A percentile compares a stretch with the other conserved stretches of the same genome.
Conservation (phyloP, 2,113 vertebrate species). For the Seriola aureovittata region DNA sequence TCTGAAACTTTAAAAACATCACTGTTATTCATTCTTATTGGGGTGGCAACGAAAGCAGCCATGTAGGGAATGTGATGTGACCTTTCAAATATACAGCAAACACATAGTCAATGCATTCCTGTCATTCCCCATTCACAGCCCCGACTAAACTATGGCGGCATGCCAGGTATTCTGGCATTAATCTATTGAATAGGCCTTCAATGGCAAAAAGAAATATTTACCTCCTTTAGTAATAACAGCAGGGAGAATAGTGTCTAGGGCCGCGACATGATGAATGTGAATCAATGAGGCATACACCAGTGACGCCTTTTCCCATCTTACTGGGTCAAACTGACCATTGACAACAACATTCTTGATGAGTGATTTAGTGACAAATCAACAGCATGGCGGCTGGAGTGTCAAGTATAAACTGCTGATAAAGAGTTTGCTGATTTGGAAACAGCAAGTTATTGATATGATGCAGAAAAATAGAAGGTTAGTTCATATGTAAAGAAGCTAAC, state of each 20-base stretch:
- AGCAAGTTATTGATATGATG: constrained; percentile 8
- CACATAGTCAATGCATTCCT: constrained; percentile 78
- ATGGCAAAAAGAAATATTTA: constrained; percentile 80
- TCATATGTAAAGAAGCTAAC: neutral
- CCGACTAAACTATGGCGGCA: constrained; percentile 56
- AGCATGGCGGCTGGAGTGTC: neutral
- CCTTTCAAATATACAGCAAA: constrained; percentile 62
- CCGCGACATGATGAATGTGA: constrained; percentile 19
- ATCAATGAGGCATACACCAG: constrained; percentile 18
- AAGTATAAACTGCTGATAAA: constrained; percentile 18
- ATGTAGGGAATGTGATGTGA: constrained; percentile 60
- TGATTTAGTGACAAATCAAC: constrained; percentile 5
- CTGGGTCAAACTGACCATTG: constrained; percentile 34
- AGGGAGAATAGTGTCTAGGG: constrained; percentile 36
- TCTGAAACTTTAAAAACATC: constrained; percentile 52
- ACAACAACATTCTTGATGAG: constrained; percentile 42
- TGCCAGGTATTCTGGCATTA: constrained; percentile 70
- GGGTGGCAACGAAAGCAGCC: constrained; percentile 41
- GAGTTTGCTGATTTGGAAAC: constrained; percentile 8
- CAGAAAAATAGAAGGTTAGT: neutral
- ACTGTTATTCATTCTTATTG: constrained; percentile 36
- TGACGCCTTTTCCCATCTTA: constrained; percentile 22
- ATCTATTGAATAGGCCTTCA: constrained; percentile 70
- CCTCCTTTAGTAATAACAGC: constrained; percentile 58
- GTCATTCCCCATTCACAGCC: constrained; percentile 57